Base-by-base conservation (phyloP, 2,113 vertebrate species). In the Benitochromis conjunctus region DNA sequence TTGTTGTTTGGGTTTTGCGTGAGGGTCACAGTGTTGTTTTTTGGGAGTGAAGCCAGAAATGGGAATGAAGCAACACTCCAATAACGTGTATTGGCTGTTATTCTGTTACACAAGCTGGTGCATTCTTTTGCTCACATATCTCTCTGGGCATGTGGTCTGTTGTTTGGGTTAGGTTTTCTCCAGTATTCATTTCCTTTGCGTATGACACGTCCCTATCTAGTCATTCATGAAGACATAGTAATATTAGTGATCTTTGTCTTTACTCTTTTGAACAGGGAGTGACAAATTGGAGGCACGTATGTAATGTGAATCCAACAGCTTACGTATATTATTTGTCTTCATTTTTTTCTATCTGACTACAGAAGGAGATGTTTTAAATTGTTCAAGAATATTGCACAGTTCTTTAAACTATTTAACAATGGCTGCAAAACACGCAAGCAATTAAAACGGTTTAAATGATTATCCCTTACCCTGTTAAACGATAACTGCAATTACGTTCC, bases 341-440 rank as follows among this genome's bases (percentile, higher is more conserved):
- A 8, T 71, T 19, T 26, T 7, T 26, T 29, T 51, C 19, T 26
- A 12, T 51, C 16, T 51, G 3, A 16, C 24, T 74, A 19, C 4
- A 74, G 24, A 29, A 48, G 69, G 24, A 74, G 24, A 29, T 19
- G 21, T 74, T 74, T 19, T 74, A 51, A 48, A 74, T 46, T 48
- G 41, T 16, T 71, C 41, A 18, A 48, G 3, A 71, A 46, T 71
- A 41, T 48, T 74, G 14, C 2, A 74, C 41, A 74, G 43, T 9
- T 0, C 41, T 71, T 26, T 71, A 71, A 24, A 46, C 7, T 46
- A 14, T 19, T 48, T 48, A 26, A 74, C 5, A 74, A 74, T 74
- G 2, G 2, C 24, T 31, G 9, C 16, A 51, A 76, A 76, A 51
- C 43, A 0, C 0, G 10, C 10, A 38, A 66, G 0, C 11, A 41